A percentile compares a stretch with the other conserved stretches of the same genome.
Evolutionary conservation across 64 coral and sea anemone species (phyloP).

Genomic region (Acropora tenuis): DNA sequence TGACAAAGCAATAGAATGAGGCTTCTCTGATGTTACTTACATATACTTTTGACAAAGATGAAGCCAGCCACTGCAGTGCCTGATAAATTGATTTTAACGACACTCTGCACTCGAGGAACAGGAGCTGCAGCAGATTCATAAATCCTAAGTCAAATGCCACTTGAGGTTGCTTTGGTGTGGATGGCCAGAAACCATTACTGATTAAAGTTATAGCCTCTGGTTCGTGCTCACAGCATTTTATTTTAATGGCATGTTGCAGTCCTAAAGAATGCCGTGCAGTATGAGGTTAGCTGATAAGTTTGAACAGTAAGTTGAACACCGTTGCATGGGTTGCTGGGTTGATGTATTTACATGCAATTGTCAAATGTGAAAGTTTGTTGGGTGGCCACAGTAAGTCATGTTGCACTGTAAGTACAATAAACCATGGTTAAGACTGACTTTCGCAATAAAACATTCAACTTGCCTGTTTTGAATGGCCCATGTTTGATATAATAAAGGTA

Average conservation of each 20-base stretch:
- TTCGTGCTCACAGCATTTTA: constrained; percentile 55
- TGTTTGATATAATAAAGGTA: background rate
- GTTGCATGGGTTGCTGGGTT: background rate
- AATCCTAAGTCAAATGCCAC: constrained; percentile 57
- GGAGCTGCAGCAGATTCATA: constrained; percentile 19
- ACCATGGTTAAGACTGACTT: background rate
- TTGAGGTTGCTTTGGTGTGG: constrained; percentile 60
- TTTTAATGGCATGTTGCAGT: constrained; percentile 34
- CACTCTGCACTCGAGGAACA: no score
- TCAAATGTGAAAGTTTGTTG: background rate
- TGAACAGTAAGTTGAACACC: background rate
- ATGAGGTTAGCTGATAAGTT: background rate
- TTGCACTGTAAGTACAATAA: background rate
- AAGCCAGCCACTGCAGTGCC: constrained; percentile 49
- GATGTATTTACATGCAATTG: background rate
- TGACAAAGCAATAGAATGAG: background rate
- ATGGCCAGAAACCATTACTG: constrained; percentile 59
- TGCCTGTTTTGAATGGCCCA: background rate
- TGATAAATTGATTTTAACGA: constrained; percentile 38
- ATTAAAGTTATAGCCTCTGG: constrained; percentile 56
- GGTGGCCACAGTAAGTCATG: background rate
- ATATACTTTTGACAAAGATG: constrained; percentile 48
- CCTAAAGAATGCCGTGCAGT: constrained; percentile 6
- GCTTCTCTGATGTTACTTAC: constrained; percentile 29
- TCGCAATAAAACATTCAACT: background rate